Conservation (phyloP, 1,140 invertebrate species). For the Belonocnema kinseyi region DNA sequence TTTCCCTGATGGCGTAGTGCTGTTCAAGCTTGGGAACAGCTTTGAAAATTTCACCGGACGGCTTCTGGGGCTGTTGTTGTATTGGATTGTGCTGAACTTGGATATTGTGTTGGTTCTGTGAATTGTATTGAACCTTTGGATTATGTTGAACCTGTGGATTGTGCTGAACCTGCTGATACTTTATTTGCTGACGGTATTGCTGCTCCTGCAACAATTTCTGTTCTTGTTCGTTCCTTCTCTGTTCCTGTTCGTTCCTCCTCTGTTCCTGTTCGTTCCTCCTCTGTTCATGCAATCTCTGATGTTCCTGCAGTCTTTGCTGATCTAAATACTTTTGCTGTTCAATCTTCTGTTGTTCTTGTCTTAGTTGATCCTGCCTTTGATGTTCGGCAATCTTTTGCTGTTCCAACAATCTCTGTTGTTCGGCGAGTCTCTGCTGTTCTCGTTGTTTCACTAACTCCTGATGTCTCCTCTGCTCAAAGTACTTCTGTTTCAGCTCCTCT, state of each 20-base stretch:
- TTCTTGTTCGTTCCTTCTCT: constrained; percentile 64
- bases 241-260: constrained; percentile 62
- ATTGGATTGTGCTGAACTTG: constrained; percentile 61
- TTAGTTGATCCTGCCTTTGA: constrained; percentile 60
- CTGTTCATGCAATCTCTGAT: constrained; percentile 58
- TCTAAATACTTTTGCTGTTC: constrained; percentile 57
- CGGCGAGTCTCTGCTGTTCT: constrained; percentile 64
- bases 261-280: constrained; percentile 63
- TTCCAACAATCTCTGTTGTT: constrained; percentile 54
- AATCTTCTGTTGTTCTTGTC: constrained; percentile 62
- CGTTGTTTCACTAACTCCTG: constrained; percentile 63
- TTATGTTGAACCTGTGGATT: constrained; percentile 60
- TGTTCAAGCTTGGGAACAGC: constrained; percentile 86
- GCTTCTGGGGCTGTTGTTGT: constrained; percentile 71
- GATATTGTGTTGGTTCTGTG: constrained; percentile 44
- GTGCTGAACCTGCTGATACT: constrained; percentile 60
- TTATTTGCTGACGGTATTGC: constrained; percentile 73
- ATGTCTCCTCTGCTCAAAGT: constrained; percentile 64
- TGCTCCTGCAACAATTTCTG: constrained; percentile 74
- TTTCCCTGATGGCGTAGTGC: constrained; percentile 77
- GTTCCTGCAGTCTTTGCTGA: constrained; percentile 57
- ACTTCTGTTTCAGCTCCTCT: constrained; percentile 65
- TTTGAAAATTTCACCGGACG: constrained; percentile 82
- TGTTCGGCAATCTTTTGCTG: constrained; percentile 56
- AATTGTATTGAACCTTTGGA: constrained; percentile 58